Evolutionary conservation across 2,113 vertebrate species (phyloP).

Genomic region (Ifrita kowaldi): DNA sequence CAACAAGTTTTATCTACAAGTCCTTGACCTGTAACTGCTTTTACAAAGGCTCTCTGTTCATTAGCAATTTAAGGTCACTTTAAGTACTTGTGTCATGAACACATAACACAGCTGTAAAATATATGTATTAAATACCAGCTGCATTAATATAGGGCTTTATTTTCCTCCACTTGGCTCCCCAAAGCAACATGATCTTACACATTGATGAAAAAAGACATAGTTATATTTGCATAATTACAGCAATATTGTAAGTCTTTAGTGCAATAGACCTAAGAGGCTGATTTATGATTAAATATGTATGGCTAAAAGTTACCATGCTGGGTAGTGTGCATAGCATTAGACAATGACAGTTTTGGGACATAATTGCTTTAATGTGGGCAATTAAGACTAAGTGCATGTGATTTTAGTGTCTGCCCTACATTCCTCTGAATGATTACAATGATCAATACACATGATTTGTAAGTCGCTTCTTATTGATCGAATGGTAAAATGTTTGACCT

Average conservation of each 20-base stretch:
- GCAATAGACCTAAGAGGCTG: constrained; percentile 70
- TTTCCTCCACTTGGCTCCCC: constrained; percentile 48
- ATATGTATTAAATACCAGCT: constrained; percentile 54
- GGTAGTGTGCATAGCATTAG: constrained; percentile 75
- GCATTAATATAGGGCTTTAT: constrained; percentile 71
- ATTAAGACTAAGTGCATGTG: constrained; percentile 93
- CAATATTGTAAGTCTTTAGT: constrained; percentile 63
- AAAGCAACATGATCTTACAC: constrained; percentile 46
- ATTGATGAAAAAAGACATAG: not conserved
- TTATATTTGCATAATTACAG: constrained; percentile 71
- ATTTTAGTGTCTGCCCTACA: constrained; percentile 90
- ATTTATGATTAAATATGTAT: constrained; percentile 76
- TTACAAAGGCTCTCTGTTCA: constrained; percentile 73
- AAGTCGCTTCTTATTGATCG: constrained; percentile 82
- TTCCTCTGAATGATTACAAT: constrained; percentile 80
- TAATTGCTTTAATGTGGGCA: constrained; percentile 93
- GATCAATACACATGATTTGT: constrained; percentile 95
- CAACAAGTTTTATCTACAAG: constrained; percentile 65
- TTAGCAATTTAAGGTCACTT: constrained; percentile 77
- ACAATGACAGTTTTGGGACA: constrained; percentile 82
- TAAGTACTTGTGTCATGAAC: constrained; percentile 74
- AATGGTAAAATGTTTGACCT: constrained; percentile 86
- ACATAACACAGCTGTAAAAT: constrained; percentile 66
- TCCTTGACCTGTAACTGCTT: constrained; percentile 80
- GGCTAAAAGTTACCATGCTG: constrained; percentile 72